Percentiles rank a stretch among this genome's conserved stretches.
Conservation (phyloP, 2,888 invertebrate species). For the Standfussiana lucernea region DNA sequence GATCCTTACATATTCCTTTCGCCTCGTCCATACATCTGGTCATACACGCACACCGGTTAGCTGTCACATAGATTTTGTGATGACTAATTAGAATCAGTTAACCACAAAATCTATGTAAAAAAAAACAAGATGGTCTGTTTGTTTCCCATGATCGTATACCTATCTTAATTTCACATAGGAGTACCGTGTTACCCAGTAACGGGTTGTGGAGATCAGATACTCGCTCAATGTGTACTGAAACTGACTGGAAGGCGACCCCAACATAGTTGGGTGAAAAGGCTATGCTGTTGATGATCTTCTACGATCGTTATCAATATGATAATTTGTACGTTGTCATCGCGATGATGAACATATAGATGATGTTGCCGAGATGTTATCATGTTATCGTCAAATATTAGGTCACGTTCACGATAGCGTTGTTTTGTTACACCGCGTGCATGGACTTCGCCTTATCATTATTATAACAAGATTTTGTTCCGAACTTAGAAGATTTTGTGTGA, state of each 20-base stretch:
- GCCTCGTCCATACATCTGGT: no score
- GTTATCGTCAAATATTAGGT: constrained; percentile 48
- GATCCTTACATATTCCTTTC: no score
- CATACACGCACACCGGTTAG: no score
- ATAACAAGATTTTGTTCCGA: constrained; percentile 45
- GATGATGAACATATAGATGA: constrained; percentile 44
- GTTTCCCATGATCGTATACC: not conserved
- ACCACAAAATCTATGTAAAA: not conserved
- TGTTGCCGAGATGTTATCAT: constrained; percentile 47
- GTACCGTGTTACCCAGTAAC: not conserved
- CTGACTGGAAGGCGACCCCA: not conserved
- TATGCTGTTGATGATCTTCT: not conserved
- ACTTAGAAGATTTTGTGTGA: constrained; percentile 22
- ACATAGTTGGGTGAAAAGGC: not conserved
- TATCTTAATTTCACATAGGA: not conserved
- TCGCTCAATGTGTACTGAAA: not conserved
- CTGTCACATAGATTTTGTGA: no score
- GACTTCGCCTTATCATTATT: constrained; percentile 52
- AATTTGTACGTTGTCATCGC: constrained; percentile 32
- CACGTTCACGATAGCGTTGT: constrained; percentile 55
- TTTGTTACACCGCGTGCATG: constrained; percentile 49
- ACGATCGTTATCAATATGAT: not conserved
- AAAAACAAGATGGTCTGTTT: not conserved
- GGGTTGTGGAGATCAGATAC: not conserved
- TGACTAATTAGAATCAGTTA: not conserved